Evolutionary conservation across 2,888 invertebrate species (phyloP), one percentile per base, ranked within the genome.

Genomic region (Eurytoma adleriae): DNA sequence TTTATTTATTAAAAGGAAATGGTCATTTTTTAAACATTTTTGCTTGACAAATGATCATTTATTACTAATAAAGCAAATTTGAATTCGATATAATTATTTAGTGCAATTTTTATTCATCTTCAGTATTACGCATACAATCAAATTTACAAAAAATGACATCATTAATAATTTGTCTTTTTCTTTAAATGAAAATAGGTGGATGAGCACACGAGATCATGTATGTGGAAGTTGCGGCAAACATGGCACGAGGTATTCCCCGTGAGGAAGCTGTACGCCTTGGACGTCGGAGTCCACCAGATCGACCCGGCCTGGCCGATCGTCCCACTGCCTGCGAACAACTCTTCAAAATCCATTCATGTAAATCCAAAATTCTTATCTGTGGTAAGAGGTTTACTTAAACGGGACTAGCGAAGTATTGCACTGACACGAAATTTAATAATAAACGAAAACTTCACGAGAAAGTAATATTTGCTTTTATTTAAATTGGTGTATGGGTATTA

Each of bases 301-400:
- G 99, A 99, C 91, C 97, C 96, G 16, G 98, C 98, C 16, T 99
- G 99, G 99, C 99, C 99, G 2, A 95, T 99, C 2, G 30, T 54
- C 0, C 59, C 76, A n/a, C 48, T 76, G 4, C 73, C 69, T 3
- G 5, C 59, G 0, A 56, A 56, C 7, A 54, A 16, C 5, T 10
- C 78, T 88, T 59, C 86, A 86, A 85, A 70, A 68, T 70, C 98
- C 83, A 98, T 98, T 90, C 98, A 98, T 92, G 95, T 99, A 85
- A 99, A 99, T 94, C 98, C 98, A 81, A 96, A 96, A 92, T 99
- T 98, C 93, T 24, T 93, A 93, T 92, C 95, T 94, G 92, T 92
- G 92, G 78, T 81, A 81, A 81, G 81, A 72, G 68, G 57, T 56
- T 61, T 67, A 13, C 14, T 54, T 67, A n/a, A 52, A 16, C 16